These are phyloP conservation scores for Falcunculus frontatus DNA, from an alignment of 2,113 vertebrate species.

Conservation along the genomic window DNA sequence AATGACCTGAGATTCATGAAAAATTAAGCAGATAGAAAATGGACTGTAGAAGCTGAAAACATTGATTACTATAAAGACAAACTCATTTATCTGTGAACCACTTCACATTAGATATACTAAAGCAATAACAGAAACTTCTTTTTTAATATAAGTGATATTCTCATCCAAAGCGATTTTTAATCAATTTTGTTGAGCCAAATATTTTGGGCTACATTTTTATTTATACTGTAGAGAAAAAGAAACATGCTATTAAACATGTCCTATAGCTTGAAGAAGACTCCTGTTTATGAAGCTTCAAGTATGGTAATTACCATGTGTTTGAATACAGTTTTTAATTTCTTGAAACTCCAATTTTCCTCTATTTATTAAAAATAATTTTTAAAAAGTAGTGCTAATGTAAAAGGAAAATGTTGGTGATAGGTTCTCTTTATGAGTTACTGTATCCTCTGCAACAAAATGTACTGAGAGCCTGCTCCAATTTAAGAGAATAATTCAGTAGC, in stretches of 20 bases:
- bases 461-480: not conserved
- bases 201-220: not conserved
- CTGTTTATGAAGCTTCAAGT: not conserved
- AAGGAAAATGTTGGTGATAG: not conserved
- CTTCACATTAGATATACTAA: not conserved
- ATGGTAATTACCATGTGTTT: not conserved
- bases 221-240: not conserved
- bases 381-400: not conserved
- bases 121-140: not conserved
- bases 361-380: not conserved
- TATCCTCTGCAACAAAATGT: not conserved
- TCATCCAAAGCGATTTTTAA: not conserved
- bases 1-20: not conserved
- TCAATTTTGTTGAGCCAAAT: not conserved
- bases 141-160: not conserved
- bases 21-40: not conserved
- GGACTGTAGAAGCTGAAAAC: not conserved
- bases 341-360: not conserved
- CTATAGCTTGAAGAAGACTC: not conserved
- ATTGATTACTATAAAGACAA: not conserved
- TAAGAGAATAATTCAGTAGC: not conserved
- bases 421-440: not conserved
- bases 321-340: not conserved
- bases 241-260: not conserved
- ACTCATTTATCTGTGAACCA: not conserved